These are phyloP conservation scores for Bhutanitis thaidina DNA, from an alignment of 2,888 invertebrate species.

Conservation along the genomic window DNA sequence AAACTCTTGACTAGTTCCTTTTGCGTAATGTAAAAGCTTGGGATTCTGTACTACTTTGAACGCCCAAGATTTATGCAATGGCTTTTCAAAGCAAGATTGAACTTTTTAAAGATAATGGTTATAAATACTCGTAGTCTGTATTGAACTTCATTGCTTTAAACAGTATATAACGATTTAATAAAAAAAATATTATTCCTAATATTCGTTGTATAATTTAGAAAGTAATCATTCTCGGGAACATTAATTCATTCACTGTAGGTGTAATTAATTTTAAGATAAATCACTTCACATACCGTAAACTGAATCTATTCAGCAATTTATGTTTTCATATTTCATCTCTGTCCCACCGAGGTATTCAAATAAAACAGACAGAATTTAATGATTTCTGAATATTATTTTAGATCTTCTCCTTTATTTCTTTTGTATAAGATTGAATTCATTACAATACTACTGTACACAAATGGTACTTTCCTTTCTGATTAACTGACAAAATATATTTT, in stretches of 20 bases:
- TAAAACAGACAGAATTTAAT: conserved; percentile 6
- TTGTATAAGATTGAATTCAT: neutral
- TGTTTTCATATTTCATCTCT: conserved; percentile 8
- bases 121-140: no score
- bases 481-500: neutral
- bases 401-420: neutral
- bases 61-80: no score
- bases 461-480: neutral
- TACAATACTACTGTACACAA: neutral
- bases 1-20: no score
- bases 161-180: no score
- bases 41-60: no score
- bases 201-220: no score
- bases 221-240: no score
- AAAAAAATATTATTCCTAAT: no score
- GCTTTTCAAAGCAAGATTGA: no score
- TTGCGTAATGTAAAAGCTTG: no score
- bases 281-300: neutral
- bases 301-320: conserved; percentile 10
- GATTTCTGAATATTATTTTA: neutral
- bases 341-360: conserved; percentile 7
- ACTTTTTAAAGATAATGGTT: no score
- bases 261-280: neutral
- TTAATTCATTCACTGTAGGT: neutral
- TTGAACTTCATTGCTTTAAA: no score